phyloP scores from a whole-genome alignment of 1,140 invertebrate species.

The Holotrichia oblita region DNA sequence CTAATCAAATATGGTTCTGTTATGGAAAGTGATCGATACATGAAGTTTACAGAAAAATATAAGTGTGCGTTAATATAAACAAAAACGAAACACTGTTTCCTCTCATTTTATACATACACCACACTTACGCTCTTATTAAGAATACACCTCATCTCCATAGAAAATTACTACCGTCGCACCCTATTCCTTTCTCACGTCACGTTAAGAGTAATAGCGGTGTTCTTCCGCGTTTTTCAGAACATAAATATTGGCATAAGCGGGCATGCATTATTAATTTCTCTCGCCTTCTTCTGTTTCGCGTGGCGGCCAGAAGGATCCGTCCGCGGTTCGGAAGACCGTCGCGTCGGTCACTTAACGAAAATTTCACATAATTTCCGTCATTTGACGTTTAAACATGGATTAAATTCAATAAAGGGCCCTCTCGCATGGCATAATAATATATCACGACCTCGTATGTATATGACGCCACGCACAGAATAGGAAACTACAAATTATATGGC shows the following conservation, averaged over 20 bases:
- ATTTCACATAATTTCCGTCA: constrained; percentile 33
- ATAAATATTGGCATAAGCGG: constrained; percentile 30
- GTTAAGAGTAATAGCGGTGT: background rate
- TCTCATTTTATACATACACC: too few relatives aligned
- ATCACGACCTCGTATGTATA: background rate
- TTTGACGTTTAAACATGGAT: constrained; percentile 5
- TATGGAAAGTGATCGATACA: too few relatives aligned
- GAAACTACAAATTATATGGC: constrained; percentile 38
- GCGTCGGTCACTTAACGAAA: constrained; percentile 4
- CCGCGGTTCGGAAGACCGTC: background rate
- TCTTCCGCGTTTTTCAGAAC: background rate
- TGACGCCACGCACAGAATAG: constrained; percentile 24
- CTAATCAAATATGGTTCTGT: too few relatives aligned
- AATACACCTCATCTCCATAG: too few relatives aligned
- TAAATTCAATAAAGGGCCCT: constrained; percentile 25
- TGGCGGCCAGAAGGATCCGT: background rate
- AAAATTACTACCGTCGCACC: background rate
- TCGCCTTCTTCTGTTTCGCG: constrained; percentile 8
- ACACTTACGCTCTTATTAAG: too few relatives aligned
- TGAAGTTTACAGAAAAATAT: too few relatives aligned
- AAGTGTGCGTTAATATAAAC: too few relatives aligned
- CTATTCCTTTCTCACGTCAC: background rate
- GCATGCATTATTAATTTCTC: constrained; percentile 33
- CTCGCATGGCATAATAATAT: constrained; percentile 22
- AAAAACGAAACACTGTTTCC: too few relatives aligned